A percentile compares a stretch with the other conserved stretches of the same genome.
Conservation (phyloP, 1,140 invertebrate species). For the Nasonia vitripennis region DNA sequence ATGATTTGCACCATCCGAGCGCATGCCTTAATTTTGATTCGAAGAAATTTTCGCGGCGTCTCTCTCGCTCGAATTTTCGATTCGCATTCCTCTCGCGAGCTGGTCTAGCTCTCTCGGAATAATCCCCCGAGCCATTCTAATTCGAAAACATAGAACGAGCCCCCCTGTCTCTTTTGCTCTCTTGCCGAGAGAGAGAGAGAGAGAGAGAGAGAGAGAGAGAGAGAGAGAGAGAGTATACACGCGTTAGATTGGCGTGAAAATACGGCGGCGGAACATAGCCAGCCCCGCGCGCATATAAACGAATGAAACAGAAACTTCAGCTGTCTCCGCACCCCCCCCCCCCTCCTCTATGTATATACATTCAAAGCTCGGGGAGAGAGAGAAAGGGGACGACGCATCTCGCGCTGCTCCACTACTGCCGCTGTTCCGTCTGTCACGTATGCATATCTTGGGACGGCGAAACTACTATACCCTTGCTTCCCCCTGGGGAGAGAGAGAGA, state of each 20-base stretch:
- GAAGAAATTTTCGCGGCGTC: background rate
- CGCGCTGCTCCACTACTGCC: constrained; percentile 32
- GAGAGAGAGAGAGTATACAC: background rate
- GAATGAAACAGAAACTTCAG: constrained; percentile 50
- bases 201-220: background rate
- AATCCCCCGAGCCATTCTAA: constrained; percentile 7
- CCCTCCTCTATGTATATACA: constrained; percentile 1
- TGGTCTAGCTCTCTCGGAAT: background rate
- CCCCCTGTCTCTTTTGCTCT: background rate
- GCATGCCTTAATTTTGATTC: too few relatives aligned
- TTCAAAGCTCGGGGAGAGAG: constrained; percentile 28
- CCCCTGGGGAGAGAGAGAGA: constrained; percentile 66
- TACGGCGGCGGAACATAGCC: background rate
- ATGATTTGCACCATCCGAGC: too few relatives aligned
- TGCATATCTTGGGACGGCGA: constrained; percentile 74
- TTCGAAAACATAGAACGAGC: constrained; percentile 20
- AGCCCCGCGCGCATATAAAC: constrained; percentile 42
- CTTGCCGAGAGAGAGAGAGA: background rate
- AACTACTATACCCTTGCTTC: constrained; percentile 61
- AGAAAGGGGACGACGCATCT: constrained; percentile 67
- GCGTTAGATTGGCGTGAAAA: constrained; percentile 43
- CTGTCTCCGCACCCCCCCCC: background rate
- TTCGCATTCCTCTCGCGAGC: background rate
- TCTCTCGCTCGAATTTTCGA: constrained; percentile 16
- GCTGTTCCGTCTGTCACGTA: constrained; percentile 72